These are phyloP conservation scores for Gobiocypris rarus DNA, from an alignment of 2,113 vertebrate species.

Conservation along the genomic window DNA sequence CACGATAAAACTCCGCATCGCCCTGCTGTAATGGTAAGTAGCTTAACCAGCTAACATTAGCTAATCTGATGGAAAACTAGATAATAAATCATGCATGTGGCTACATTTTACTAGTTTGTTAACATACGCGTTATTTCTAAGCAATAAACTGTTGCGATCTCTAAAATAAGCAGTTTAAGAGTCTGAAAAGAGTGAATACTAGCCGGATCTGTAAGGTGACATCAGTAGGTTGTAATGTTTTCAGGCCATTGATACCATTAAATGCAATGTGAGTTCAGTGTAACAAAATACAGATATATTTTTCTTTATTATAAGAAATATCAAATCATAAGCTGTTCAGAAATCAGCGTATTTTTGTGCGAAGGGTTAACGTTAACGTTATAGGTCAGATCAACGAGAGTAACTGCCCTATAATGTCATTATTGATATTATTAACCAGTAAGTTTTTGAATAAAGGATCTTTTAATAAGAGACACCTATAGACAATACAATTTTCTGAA, in stretches of 20 bases:
- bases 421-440: background rate
- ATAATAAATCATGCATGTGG: background rate
- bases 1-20: conserved; percentile 4
- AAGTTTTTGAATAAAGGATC: background rate
- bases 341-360: background rate
- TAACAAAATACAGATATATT: background rate
- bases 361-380: background rate
- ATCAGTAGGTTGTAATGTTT: background rate
- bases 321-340: background rate
- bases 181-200: background rate
- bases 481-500: background rate
- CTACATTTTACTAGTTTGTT: background rate
- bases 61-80: background rate
- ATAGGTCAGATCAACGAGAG: background rate
- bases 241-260: background rate
- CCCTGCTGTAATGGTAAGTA: conserved; percentile 56
- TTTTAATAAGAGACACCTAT: background rate
- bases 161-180: background rate
- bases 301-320: background rate
- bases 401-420: background rate
- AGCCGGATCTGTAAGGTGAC: background rate
- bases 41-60: conserved; percentile 43
- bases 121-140: background rate
- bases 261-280: background rate
- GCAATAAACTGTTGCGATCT: background rate